phyloP scores from a whole-genome alignment of 35 echinoderm and acorn worm species.

The Acanthaster planci region DNA sequence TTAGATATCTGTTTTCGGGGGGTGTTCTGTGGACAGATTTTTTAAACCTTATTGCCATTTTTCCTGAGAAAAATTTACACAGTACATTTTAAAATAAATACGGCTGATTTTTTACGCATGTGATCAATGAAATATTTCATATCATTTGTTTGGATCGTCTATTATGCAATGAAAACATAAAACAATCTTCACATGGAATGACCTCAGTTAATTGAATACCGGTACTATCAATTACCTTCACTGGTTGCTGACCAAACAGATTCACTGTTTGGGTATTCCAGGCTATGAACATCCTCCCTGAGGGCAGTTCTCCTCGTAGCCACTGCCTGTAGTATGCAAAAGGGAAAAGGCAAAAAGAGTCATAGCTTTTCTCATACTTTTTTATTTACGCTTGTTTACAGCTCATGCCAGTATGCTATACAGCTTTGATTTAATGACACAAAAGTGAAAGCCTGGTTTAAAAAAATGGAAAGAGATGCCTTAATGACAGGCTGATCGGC shows the following conservation, averaged over 20 bases:
- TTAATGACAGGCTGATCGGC: not conserved
- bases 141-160: too few species aligned
- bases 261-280: conserved; percentile 19
- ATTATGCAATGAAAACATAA: too few species aligned
- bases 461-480: not conserved
- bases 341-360: not conserved
- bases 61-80: too few species aligned
- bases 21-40: too few species aligned
- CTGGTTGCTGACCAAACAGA: conserved; percentile 28
- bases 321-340: conserved; percentile 5
- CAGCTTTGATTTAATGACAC: not conserved
- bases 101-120: too few species aligned
- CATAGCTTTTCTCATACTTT: not conserved
- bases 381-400: not conserved
- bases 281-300: conserved; percentile 38
- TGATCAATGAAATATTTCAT: too few species aligned
- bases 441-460: not conserved
- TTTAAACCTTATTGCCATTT: too few species aligned
- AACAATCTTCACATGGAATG: not conserved
- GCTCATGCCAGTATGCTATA: not conserved
- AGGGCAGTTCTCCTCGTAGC: conserved; percentile 9
- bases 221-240: not conserved
- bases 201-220: not conserved
- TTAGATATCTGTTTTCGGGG: too few species aligned
- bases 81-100: too few species aligned